Evolutionary conservation across 2,113 vertebrate species (phyloP), one percentile per base, ranked within the genome.

Genomic region (Eira barbara): DNA sequence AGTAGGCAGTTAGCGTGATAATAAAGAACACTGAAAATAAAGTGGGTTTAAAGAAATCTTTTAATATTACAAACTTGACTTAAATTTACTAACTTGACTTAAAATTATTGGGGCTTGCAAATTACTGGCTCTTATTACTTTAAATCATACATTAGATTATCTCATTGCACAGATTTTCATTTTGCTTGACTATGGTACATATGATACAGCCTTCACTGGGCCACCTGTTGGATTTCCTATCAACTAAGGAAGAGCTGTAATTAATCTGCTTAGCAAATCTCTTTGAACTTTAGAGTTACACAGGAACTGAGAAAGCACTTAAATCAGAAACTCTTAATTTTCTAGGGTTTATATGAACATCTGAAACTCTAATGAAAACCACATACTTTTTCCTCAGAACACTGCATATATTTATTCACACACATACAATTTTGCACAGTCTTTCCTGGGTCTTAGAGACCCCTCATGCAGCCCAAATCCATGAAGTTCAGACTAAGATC

Each of bases 171-270:
- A 57, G 23, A 89, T 88, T 93, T 98, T 93, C 71, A 93, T 78
- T 89, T 89, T n/a, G 69, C 17, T 61, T 79, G 31, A 67, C 1
- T 36, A n/a, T 91, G 20, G 13, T 31, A 69, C 88, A 93, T 76
- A 81, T n/a, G 29, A 94, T 79, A 87, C 3, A 73, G 65, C 20
- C 67, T 89, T 92, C 42, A 8, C 59, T 82, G 1, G 23, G 8
- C 21, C 91, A 94, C 65, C 78, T 92, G 67, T 93, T 94, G 84
- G 47, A 69, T 86, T 95, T 93, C 80, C 36, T 91, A 71, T 93
- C 69, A 82, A 73, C 55, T 59, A 42, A 96, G 13, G 34, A 95
- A n/a, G 11, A 18, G 8, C 49, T 87, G 14, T 71, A 90, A 88
- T 55, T 88, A 82, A 74, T 82, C 13, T 52, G 55, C 55, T 78